Base-by-base conservation (phyloP, 2,113 vertebrate species). In the Prinia subflava region DNA sequence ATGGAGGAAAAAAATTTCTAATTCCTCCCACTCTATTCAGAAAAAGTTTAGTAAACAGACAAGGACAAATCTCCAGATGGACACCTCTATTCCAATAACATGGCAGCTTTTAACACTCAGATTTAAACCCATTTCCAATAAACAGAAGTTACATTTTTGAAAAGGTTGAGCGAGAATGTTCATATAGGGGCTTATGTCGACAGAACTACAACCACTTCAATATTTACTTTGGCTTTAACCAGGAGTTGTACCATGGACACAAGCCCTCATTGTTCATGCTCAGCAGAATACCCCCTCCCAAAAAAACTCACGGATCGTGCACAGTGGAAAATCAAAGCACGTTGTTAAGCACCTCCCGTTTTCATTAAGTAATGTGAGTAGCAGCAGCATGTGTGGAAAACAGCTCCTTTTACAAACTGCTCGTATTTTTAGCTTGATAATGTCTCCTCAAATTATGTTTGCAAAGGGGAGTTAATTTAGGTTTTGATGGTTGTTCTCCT, bases 221-320 rank as follows among this genome's bases (percentile, higher is more conserved):
- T 94, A 83, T 92, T 95, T 83, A 92, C 49, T 74, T 33, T 90
- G 94, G 94, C 88, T 89, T 77, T 68, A 75, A 28, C 21, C 68
- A 82, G 64, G 17, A 68, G 17, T 11, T 3, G 9, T 65, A 71
- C 69, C 65, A 90, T 11, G 41, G 88, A 87, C 81, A 95, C 83
- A 96, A 96, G 88, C n/a, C 41, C 79, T 93, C 73, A 89, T 56
- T 96, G 90, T 94, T 78, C 90, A 28, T 4, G 3, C n/a, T 33
- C 64, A 78, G 70, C 25, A 42, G 60, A 63, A 49, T 14, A 46
- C 24, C 49, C 63, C 28, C 31, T 62, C 77, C 79, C 80, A 46
- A 79, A 90, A 92, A 89, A 56, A 6, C 49, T n/a, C 71, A 44
- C 12, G 33, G 56, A 57, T 35, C 27, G 9, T 2, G 23, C 88